Base-by-base conservation (phyloP, 2,113 vertebrate species). In the Natator depressus region DNA sequence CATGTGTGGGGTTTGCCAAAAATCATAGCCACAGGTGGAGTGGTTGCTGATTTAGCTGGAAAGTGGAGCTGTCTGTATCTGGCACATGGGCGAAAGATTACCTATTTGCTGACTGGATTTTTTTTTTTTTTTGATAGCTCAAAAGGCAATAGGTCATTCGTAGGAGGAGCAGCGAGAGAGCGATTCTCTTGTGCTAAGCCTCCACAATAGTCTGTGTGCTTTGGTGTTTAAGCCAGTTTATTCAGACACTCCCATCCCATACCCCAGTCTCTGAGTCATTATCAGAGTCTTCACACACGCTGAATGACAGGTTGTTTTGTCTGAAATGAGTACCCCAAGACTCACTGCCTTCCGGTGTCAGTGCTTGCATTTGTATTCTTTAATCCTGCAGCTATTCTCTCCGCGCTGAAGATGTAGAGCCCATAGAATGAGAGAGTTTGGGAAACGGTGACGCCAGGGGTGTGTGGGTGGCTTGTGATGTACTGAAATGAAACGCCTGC, bases 201-300 rank as follows among this genome's bases (percentile, higher is more conserved):
- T 93, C 94, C 95, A 94, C 93, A 87, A 25, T 93, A 91, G 69
- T 94, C 75, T 14, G 4, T 78, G 42, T 46, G 42, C 75, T 46
- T 78, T 46, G 38, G 27, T 76, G 12, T 46, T 76, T 76, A 25
- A 38, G 20, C 19, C 8, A 72, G n/a, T 10, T 3, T 38, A 22
- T 22, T 72, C 19, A 2, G 46, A 50, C 16, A 20, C 24, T 90
- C 65, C 87, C 2, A 0, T 53, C 76, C 81, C 90, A 82, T 47
- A 50, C 5, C 19, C 80, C 51, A 54, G 2, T 85, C 89, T 95
- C 96, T 96, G 96, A 97, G 76, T 96, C 95, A 96, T 38, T 31
- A n/a, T 85, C 1, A 3, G 89, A 93, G 84, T 69, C 0, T 3
- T 85, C 54, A 85, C 54, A 35, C 20, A 0, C 53, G 47, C 38